These are phyloP conservation scores for Okamejei kenojei DNA, from an alignment of 2,797 vertebrate species.

Conservation along the genomic window DNA sequence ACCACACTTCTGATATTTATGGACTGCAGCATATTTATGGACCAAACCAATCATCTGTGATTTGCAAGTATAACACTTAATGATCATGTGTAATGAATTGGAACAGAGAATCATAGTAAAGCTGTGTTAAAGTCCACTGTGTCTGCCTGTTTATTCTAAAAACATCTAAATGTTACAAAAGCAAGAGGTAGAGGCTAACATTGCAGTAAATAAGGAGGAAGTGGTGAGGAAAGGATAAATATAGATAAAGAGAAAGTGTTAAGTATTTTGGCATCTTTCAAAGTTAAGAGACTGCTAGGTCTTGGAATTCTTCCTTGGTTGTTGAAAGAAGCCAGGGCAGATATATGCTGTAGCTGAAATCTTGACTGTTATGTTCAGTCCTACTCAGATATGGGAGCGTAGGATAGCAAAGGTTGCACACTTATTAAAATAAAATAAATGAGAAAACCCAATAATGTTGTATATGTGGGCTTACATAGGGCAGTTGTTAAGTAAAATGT, in stretches of 20 bases:
- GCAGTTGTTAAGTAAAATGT: neutral
- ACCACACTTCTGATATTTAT: too few relatives aligned
- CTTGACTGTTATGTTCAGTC: neutral
- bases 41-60: too few relatives aligned
- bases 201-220: neutral
- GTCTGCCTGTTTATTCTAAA: too few relatives aligned
- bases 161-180: too few relatives aligned
- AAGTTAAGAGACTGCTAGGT: neutral
- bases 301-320: too few relatives aligned
- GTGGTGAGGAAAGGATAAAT: neutral
- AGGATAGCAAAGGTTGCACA: too few relatives aligned
- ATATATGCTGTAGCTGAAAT: neutral
- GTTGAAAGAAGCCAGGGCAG: neutral
- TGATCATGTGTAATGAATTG: too few relatives aligned
- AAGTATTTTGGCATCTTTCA: neutral
- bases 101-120: too few relatives aligned
- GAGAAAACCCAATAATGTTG: neutral
- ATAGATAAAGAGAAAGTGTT: neutral
- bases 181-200: neutral
- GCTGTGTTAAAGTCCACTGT: too few relatives aligned
- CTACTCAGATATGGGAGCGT: too few relatives aligned
- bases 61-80: too few relatives aligned
- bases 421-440: neutral
- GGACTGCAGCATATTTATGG: too few relatives aligned
- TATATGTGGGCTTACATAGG: neutral